Evolutionary conservation across 2,113 vertebrate species (phyloP).

Genomic region (Melanerpes aurifrons): DNA sequence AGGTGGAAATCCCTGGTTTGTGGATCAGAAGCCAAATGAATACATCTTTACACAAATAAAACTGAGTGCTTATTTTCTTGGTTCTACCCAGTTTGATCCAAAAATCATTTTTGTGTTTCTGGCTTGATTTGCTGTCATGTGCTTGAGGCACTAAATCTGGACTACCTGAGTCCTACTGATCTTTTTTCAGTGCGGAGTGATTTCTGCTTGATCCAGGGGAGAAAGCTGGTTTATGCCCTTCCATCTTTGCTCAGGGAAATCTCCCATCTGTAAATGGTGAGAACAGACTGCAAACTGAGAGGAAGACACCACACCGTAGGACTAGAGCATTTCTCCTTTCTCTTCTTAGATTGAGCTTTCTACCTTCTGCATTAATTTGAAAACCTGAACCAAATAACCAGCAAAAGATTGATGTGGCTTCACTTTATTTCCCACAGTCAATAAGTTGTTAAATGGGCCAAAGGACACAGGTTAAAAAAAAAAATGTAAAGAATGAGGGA

Average conservation of each 20-base stretch:
- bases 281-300: slow-evolving; percentile 19
- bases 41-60: slow-evolving; percentile 9
- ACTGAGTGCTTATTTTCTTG: neutral
- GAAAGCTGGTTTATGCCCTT: neutral
- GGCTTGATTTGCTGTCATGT: neutral
- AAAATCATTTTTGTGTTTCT: slow-evolving; percentile 36
- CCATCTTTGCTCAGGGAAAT: slow-evolving; percentile 3
- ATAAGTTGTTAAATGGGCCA: slow-evolving; percentile 64
- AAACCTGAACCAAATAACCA: slow-evolving; percentile 60
- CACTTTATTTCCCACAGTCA: slow-evolving; percentile 58
- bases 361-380: slow-evolving; percentile 58
- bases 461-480: slow-evolving; percentile 57
- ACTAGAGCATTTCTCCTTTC: slow-evolving; percentile 15
- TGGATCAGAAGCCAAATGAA: slow-evolving; percentile 19
- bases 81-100: neutral
- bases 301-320: neutral
- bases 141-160: slow-evolving; percentile 21
- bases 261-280: neutral
- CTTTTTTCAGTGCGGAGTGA: neutral
- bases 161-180: neutral
- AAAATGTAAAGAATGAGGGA: slow-evolving; percentile 41
- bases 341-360: slow-evolving; percentile 40
- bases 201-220: slow-evolving; percentile 1
- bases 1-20: neutral
- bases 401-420: slow-evolving; percentile 61